phyloP scores from a whole-genome alignment of 2,797 vertebrate genomes.

The Sebastes elongatus region DNA sequence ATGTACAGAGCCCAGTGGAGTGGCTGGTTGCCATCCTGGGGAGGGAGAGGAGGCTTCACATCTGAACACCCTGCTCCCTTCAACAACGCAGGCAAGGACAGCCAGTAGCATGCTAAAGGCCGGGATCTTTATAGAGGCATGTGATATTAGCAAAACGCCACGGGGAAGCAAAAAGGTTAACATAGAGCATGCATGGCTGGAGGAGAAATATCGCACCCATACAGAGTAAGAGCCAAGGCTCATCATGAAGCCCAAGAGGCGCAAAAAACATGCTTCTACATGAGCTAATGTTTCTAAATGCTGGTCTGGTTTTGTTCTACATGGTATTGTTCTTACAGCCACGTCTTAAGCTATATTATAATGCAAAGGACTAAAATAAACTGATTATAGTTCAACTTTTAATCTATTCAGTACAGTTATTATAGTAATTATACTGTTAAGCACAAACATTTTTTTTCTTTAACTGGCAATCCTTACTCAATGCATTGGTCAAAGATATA shows the following conservation, averaged over 20 bases:
- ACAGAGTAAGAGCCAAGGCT: constrained; percentile 5
- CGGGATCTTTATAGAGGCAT: constrained; percentile 49
- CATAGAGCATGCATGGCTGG: constrained; percentile 32
- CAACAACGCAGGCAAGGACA: constrained; percentile 41
- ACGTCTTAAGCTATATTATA: background rate
- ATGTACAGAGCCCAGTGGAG: constrained; percentile 47
- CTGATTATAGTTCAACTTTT: background rate
- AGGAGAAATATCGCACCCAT: constrained; percentile 13
- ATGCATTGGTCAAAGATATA: background rate
- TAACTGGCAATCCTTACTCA: background rate
- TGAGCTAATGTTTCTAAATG: background rate
- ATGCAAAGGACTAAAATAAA: background rate
- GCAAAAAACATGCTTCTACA: background rate
- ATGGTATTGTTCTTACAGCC: background rate
- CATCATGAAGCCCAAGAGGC: background rate
- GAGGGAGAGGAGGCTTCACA: constrained; percentile 42
- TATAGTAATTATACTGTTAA: background rate
- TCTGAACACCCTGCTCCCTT: constrained; percentile 47
- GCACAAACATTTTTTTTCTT: too few species aligned
- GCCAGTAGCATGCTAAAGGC: constrained; percentile 40
- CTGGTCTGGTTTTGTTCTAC: background rate
- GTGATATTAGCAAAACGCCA: constrained; percentile 51
- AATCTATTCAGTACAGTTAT: background rate
- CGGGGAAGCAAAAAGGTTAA: constrained; percentile 55
- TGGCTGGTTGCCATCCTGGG: constrained; percentile 61